A percentile compares a stretch with the other conserved stretches of the same genome.
Evolutionary conservation across 2,797 vertebrate species (phyloP).

Genomic region (Trachurus trachurus): DNA sequence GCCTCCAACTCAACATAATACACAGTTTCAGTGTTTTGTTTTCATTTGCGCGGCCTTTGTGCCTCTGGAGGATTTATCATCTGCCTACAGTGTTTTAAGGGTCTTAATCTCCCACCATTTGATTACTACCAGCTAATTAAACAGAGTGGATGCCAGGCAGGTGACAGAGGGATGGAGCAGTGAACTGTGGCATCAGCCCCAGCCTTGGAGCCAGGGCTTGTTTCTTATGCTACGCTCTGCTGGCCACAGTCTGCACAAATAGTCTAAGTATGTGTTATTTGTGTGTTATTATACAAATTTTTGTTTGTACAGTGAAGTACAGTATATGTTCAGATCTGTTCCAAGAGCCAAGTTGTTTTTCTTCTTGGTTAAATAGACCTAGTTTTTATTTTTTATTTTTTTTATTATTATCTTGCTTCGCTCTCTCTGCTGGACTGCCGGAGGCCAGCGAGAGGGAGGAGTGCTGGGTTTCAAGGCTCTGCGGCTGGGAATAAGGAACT

Average conservation of each 20-base stretch:
- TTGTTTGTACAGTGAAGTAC: slow-evolving; percentile 22
- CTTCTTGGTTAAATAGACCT: slow-evolving; percentile 66
- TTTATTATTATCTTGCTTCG: slow-evolving; percentile 34
- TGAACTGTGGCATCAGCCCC: slow-evolving; percentile 41
- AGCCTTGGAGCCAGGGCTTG: slow-evolving; percentile 27
- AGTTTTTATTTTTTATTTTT: slow-evolving; percentile 61
- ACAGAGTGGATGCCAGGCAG: slow-evolving; percentile 79
- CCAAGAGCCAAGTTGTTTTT: slow-evolving; percentile 49
- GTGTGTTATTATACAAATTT: slow-evolving; percentile 16
- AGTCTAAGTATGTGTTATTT: slow-evolving; percentile 24
- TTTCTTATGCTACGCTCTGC: slow-evolving; percentile 33
- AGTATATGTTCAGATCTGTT: slow-evolving; percentile 42
- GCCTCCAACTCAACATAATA: slow-evolving; percentile 70
- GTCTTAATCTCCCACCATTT: slow-evolving; percentile 82
- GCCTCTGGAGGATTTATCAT: slow-evolving; percentile 82
- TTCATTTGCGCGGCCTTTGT: slow-evolving; percentile 58
- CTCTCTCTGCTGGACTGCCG: slow-evolving; percentile 53
- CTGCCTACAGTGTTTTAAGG: slow-evolving; percentile 74
- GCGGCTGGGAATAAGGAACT: slow-evolving; percentile 60
- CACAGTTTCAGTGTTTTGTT: slow-evolving; percentile 77
- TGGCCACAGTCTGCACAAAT: slow-evolving; percentile 24
- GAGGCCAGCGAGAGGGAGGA: slow-evolving; percentile 53
- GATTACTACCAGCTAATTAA: slow-evolving; percentile 84
- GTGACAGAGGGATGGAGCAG: slow-evolving; percentile 68
- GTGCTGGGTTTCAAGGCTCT: slow-evolving; percentile 53